Evolutionary conservation across 2,113 vertebrate species (phyloP).

Genomic region (Sus scrofa): T2T-Sscrofa CM000818.6:18938501-18939000

Average conservation of each 20-base stretch:
- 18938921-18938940: slow-evolving; percentile 87
- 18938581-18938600: not conserved
- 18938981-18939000: slow-evolving; percentile 79
- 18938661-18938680: not conserved
- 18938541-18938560: not conserved
- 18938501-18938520: not conserved
- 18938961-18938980: slow-evolving; percentile 84
- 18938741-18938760: slow-evolving; percentile 72
- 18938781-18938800: slow-evolving; percentile 62
- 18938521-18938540: not conserved
- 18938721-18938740: slow-evolving; percentile 74
- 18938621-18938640: slow-evolving; percentile 57
- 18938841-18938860: slow-evolving; percentile 83
- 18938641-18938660: slow-evolving; percentile 72
- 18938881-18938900: slow-evolving; percentile 89
- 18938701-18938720: slow-evolving; percentile 62
- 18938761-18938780: slow-evolving; percentile 76
- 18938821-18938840: slow-evolving; percentile 75
- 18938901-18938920: slow-evolving; percentile 86
- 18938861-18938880: slow-evolving; percentile 86
- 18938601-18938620: slow-evolving; percentile 65
- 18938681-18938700: slow-evolving; percentile 37
- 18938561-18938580: slow-evolving; percentile 5
- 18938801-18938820: slow-evolving; percentile 79
- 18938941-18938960: slow-evolving; percentile 87